These are phyloP conservation scores for Lasius platythorax DNA, from an alignment of 2,888 invertebrate species.

Conservation along the genomic window DNA sequence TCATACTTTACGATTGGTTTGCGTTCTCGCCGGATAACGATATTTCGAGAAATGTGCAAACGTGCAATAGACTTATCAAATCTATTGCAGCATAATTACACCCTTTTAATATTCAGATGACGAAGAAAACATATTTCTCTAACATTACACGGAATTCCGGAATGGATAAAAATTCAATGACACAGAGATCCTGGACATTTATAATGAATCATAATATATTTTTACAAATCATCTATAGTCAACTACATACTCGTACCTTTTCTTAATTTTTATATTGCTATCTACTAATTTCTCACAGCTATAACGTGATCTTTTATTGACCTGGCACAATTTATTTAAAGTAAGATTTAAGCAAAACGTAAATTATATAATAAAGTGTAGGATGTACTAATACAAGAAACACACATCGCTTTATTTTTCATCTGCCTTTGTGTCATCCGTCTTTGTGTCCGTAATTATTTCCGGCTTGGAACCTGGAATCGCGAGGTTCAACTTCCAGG, in stretches of 20 bases:
- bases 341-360: not conserved
- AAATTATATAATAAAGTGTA: not conserved
- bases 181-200: not conserved
- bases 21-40: slow-evolving; percentile 15
- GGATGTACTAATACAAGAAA: not conserved
- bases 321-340: not conserved
- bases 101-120: not conserved
- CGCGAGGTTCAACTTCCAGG: slow-evolving; percentile 69
- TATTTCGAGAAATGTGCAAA: slow-evolving; percentile 9
- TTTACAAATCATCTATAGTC: not conserved
- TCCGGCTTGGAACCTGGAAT: slow-evolving; percentile 72
- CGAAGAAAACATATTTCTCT: not conserved
- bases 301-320: not conserved
- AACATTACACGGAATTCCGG: not conserved
- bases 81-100: not conserved
- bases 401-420: not conserved
- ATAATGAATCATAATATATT: not conserved
- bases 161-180: not conserved
- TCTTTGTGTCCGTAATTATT: not conserved
- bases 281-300: not conserved
- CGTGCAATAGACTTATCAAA: slow-evolving; percentile 4
- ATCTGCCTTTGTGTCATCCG: not conserved
- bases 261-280: not conserved
- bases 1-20: slow-evolving; percentile 15
- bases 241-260: not conserved